phyloP scores from a whole-genome alignment of 2,113 vertebrate genomes.

The Saimiri boliviensis region DNA sequence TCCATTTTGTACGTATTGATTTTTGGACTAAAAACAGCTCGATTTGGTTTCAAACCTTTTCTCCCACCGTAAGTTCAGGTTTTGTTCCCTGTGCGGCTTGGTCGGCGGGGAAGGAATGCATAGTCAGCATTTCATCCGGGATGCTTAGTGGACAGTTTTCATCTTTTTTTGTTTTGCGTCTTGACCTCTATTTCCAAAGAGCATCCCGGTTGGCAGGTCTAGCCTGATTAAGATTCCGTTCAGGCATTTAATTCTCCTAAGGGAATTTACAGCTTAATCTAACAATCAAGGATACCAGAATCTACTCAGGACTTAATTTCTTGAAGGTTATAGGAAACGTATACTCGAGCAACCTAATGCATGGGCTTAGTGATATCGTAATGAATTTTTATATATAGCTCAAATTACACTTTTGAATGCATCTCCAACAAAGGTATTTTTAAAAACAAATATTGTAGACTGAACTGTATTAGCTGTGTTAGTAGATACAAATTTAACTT shows the following conservation, averaged over 20 bases:
- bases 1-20: constrained; percentile 71
- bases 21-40: constrained; percentile 79
- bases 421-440: not conserved
- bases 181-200: constrained; percentile 69
- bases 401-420: constrained; percentile 31
- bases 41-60: constrained; percentile 5
- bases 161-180: constrained; percentile 40
- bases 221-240: constrained; percentile 60
- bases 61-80: constrained; percentile 6
- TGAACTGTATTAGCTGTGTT: not conserved
- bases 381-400: not conserved
- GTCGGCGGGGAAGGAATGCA: not conserved
- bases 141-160: constrained; percentile 53
- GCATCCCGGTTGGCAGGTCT: constrained; percentile 31
- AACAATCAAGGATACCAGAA: constrained; percentile 43
- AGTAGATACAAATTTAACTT: constrained; percentile 6
- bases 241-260: constrained; percentile 63
- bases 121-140: constrained; percentile 49
- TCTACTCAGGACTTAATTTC: constrained; percentile 45
- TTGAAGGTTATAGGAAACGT: constrained; percentile 55
- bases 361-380: not conserved
- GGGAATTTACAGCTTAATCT: constrained; percentile 46
- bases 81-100: not conserved
- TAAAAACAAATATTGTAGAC: not conserved
- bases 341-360: not conserved